A percentile compares a stretch with the other conserved stretches of the same genome.
phyloP scores from a whole-genome alignment of 2,888 invertebrate species.

The Autographa pulchrina region DNA sequence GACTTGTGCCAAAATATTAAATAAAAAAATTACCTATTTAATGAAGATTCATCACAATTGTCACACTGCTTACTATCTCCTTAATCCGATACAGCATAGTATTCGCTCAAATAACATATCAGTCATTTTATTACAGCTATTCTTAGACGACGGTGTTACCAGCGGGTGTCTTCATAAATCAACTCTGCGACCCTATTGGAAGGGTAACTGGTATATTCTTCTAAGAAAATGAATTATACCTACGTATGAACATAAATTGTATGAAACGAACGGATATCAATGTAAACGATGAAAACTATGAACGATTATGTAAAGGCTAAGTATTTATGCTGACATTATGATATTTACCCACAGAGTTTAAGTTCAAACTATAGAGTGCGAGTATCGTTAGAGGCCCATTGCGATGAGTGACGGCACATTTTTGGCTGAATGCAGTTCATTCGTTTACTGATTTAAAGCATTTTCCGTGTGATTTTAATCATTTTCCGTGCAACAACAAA shows the following conservation, averaged over 20 bases:
- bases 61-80: slow-evolving; percentile 18
- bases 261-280: slow-evolving; percentile 10
- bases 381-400: too few species aligned
- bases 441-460: too few species aligned
- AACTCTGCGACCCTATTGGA: slow-evolving; percentile 33
- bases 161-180: slow-evolving; percentile 46
- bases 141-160: slow-evolving; percentile 29
- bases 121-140: slow-evolving; percentile 38
- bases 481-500: too few species aligned
- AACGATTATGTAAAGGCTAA: background rate
- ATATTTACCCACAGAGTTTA: too few species aligned
- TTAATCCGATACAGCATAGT: slow-evolving; percentile 29
- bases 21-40: slow-evolving; percentile 5
- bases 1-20: too few species aligned
- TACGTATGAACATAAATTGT: slow-evolving; percentile 25
- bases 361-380: too few species aligned
- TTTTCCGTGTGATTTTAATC: too few species aligned
- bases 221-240: slow-evolving; percentile 32
- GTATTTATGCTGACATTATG: background rate
- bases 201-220: slow-evolving; percentile 24
- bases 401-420: too few species aligned
- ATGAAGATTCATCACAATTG: slow-evolving; percentile 44
- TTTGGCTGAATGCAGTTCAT: background rate
- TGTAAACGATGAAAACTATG: slow-evolving; percentile 12
- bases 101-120: slow-evolving; percentile 46